Conservation (phyloP, 1,140 invertebrate genomes). For the Magallana angulata region DNA sequence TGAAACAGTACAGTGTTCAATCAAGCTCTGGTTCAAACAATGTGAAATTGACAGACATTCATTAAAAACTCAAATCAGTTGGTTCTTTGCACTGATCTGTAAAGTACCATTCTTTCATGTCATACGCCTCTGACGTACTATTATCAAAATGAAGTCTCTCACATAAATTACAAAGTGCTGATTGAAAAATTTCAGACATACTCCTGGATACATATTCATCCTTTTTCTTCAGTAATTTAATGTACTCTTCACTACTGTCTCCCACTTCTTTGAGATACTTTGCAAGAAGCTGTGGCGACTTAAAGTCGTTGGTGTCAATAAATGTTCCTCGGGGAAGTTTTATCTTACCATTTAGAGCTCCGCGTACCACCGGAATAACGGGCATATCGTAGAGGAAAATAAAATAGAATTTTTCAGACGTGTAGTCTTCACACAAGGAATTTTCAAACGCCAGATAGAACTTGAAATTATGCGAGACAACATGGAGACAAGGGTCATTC, state of each 20-base stretch:
- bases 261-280: conserved; percentile 81
- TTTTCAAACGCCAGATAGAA: conserved; percentile 84
- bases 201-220: conserved; percentile 56
- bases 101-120: conserved; percentile 17
- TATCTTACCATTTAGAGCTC: conserved; percentile 81
- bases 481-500: conserved; percentile 48
- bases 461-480: conserved; percentile 67
- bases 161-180: conserved; percentile 55
- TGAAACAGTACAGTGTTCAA: too few relatives aligned
- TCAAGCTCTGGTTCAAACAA: not conserved
- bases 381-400: conserved; percentile 62
- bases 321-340: conserved; percentile 85
- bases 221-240: conserved; percentile 73
- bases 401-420: conserved; percentile 93
- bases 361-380: conserved; percentile 87
- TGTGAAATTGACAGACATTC: not conserved
- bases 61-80: conserved; percentile 15
- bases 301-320: conserved; percentile 83
- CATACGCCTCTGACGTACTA: not conserved
- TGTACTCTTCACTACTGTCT: conserved; percentile 66
- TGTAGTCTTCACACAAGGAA: conserved; percentile 96
- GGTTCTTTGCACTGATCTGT: conserved; percentile 22
- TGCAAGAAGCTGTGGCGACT: conserved; percentile 80
- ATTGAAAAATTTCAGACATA: conserved; percentile 37
- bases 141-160: conserved; percentile 12